Evolutionary conservation across 2,113 vertebrate genomes (phyloP), one percentile per base, ranked within the genome.

Genomic region (Ochotona princeps): DNA sequence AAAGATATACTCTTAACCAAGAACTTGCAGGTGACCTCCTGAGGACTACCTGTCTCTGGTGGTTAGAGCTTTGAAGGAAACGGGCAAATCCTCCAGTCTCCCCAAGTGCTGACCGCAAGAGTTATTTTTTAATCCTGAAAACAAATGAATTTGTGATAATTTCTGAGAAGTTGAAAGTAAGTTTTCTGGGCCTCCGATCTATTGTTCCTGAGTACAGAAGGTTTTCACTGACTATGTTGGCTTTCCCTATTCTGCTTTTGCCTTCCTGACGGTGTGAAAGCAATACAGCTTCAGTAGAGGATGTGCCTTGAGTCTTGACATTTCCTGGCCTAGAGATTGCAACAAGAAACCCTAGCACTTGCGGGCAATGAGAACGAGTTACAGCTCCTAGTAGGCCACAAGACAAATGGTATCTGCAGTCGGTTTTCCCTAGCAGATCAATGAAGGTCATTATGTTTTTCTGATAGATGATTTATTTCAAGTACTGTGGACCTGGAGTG

Each of bases 71-170:
- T 51, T 9, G 23, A 65, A 72, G 63, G 47, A 54, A 28, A 44
- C 20, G 14, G 15, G n/a, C 1, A 0, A 66, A 63, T 20, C 20
- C 44, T n/a, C 21, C 11, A 25, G 67, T 57, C 60, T 11, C 9
- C 10, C 0, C 25, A 44, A 75, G 28, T 18, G 17, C 32, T 66
- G 54, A 63, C 23, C 83, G 14, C 32, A 26, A 28, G 44, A 63
- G 10, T 70, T n/a, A 54, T 65, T 75, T 90, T 82, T 74, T 26
- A 78, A 82, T 89, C 93, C 47, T 83, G 67, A 83, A 73, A 74
- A 70, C 69, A 44, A 91, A 47, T 65, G 81, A 69, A 47, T 79
- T 32, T 30, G 3, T 8, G n/a, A 57, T 80, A 10, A 47, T 51
- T 83, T 94, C n/a, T 79, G 11, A 32, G 1, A 69, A 44, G 65